Evolutionary conservation across 2,888 invertebrate species (phyloP).

Genomic region (Petrolisthes manimaculis): DNA sequence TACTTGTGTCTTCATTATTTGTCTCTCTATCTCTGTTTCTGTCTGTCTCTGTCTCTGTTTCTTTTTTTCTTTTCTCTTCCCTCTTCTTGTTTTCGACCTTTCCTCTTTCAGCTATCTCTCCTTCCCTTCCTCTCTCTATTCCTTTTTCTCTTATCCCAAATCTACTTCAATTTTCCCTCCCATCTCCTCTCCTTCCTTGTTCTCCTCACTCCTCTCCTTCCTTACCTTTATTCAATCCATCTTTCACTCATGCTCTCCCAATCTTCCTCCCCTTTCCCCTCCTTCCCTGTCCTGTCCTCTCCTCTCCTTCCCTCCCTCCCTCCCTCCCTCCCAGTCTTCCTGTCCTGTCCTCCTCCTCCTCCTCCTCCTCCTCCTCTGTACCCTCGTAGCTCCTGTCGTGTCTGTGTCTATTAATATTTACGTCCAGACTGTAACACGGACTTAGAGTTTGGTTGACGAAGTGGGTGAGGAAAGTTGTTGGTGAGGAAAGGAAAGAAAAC

Average conservation of each 20-base stretch:
- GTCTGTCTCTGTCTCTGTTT: too few species aligned
- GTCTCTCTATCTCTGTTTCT: too few species aligned
- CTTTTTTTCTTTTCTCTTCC: neutral
- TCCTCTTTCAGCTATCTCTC: neutral
- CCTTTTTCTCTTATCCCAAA: neutral
- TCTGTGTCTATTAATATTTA: neutral
- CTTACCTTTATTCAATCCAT: too few species aligned
- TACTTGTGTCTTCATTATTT: too few species aligned
- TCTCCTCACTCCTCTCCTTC: neutral
- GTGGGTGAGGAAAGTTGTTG: neutral
- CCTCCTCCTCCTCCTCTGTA: neutral
- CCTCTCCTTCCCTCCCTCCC: neutral
- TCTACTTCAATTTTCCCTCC: neutral
- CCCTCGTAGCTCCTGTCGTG: neutral
- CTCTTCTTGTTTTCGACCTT: neutral
- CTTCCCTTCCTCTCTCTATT: neutral
- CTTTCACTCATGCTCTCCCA: too few species aligned
- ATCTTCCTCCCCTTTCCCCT: neutral
- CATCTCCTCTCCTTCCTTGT: neutral
- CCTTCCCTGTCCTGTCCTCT: neutral
- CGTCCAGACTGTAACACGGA: neutral
- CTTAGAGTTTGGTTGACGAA: neutral
- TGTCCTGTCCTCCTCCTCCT: neutral
- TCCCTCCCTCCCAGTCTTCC: too few species aligned
- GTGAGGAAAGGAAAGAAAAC: neutral